These are phyloP conservation scores for Dryomyza anilis DNA, from an alignment of 2,888 invertebrate genomes.

Conservation along the genomic window DNA sequence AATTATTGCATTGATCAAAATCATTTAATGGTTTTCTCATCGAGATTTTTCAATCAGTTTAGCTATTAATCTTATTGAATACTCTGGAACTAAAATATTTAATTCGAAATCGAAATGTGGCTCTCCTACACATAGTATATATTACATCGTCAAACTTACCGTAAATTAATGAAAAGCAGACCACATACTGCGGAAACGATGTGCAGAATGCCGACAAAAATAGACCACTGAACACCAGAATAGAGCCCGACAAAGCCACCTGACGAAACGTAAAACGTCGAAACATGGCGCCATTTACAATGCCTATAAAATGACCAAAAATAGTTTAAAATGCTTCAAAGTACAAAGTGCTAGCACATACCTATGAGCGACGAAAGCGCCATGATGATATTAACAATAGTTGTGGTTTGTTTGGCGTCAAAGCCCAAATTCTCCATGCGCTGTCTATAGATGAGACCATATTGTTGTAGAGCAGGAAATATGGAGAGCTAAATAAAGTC, in stretches of 20 bases:
- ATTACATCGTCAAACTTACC: constrained; percentile 63
- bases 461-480: constrained; percentile 73
- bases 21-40: too few species aligned
- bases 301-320: constrained; percentile 41
- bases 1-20: too few species aligned
- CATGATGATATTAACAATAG: constrained; percentile 73
- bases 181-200: constrained; percentile 68
- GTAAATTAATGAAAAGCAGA: constrained; percentile 71
- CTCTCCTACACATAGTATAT: background rate
- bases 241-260: constrained; percentile 69
- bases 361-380: constrained; percentile 73
- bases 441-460: constrained; percentile 72
- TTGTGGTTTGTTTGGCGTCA: constrained; percentile 70
- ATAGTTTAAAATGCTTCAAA: background rate
- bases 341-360: constrained; percentile 51
- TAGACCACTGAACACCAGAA: constrained; percentile 66
- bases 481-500: constrained; percentile 65
- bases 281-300: constrained; percentile 75
- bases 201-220: constrained; percentile 68
- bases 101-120: too few species aligned
- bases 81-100: too few species aligned
- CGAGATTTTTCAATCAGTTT: too few species aligned
- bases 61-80: too few species aligned
- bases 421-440: constrained; percentile 68
- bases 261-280: constrained; percentile 72